Conservation (phyloP, 2,888 invertebrate genomes). For the Latrodectus elegans region DNA sequence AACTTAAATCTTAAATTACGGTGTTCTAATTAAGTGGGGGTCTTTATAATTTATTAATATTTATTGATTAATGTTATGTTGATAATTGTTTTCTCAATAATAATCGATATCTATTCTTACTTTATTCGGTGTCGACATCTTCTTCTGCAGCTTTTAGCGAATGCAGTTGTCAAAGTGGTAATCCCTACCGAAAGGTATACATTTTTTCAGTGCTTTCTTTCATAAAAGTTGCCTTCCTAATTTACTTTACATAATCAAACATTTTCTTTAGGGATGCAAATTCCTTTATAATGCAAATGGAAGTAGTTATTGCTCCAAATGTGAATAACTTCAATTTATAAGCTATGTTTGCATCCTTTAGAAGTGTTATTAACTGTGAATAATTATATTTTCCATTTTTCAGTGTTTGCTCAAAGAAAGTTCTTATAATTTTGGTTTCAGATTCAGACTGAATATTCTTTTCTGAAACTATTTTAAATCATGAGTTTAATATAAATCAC, state of each 20-base stretch:
- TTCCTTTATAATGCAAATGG: neutral
- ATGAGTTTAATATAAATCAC: too few relatives aligned
- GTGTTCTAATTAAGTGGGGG: too few relatives aligned
- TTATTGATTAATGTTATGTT: constrained; percentile 43
- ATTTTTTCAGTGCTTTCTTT: constrained; percentile 67
- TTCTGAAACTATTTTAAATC: too few relatives aligned
- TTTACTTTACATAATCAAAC: constrained; percentile 37
- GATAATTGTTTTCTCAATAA: constrained; percentile 66
- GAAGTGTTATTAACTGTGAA: too few relatives aligned
- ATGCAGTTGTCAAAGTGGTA: constrained; percentile 96
- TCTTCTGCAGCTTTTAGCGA: constrained; percentile 85
- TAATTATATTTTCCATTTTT: too few relatives aligned
- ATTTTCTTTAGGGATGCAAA: constrained; percentile 21
- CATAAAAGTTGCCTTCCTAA: constrained; percentile 45
- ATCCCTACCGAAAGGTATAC: constrained; percentile 95
- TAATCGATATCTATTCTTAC: constrained; percentile 71
- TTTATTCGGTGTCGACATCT: constrained; percentile 72
- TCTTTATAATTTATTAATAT: neutral
- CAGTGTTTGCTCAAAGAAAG: too few relatives aligned
- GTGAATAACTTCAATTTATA: neutral
- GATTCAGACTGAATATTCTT: too few relatives aligned
- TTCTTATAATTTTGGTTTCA: too few relatives aligned
- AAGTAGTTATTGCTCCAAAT: neutral
- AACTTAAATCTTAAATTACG: too few relatives aligned
- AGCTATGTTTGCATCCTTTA: too few relatives aligned